Base-by-base conservation (phyloP, 1,140 invertebrate species). In the Contarinia nasturtii region DNA sequence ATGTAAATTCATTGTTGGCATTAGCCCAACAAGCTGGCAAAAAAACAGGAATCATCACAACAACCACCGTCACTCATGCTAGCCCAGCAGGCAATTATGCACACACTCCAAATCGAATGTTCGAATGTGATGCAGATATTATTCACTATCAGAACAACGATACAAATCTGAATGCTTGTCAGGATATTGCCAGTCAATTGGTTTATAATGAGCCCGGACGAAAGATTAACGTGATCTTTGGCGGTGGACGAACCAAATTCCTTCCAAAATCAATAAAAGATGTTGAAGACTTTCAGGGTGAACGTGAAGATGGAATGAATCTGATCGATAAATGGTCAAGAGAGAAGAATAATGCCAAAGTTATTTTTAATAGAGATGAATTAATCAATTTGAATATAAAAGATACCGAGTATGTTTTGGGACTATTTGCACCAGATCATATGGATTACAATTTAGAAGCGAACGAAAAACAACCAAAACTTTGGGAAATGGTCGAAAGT, bases 111-210 rank as follows among this genome's bases (percentile, higher is more conserved):
- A 64, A 76, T 50, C 66, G 82, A 41, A 67, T 79, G 52, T 86
- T 80, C 80, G 82, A 86, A 63, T 71, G 67, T 52, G 77, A 82
- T 55, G 79, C 77, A 57, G 70, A 70, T 47, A 81, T 84, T 60
- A 80, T 84, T 46, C 77, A 78, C 2, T n/a, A n/a, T n/a, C n/a
- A n/a, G 60, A 65, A n/a, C 65, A 65, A 17, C 49, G 50, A 63
- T 18, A 50, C 66, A 1, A 60, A 59, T n/a, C n/a, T 11, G 62
- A 63, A 22, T 72, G 70, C 53, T n/a, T n/a, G n/a, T n/a, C 51
- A 54, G 34, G 71, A 74, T 49, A 67, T 73, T 40, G 71, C 70
- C 0, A 58, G 64, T 38, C 82, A 86, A 53, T 65, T 85, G 27
- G 58, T 82, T 49, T 71, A 75, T 50, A 68, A 73, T 12, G 64